Evolutionary conservation across 2,797 vertebrate genomes (phyloP), one percentile per base, ranked within the genome.

Genomic region (Lepilemur septentrionalis): DNA sequence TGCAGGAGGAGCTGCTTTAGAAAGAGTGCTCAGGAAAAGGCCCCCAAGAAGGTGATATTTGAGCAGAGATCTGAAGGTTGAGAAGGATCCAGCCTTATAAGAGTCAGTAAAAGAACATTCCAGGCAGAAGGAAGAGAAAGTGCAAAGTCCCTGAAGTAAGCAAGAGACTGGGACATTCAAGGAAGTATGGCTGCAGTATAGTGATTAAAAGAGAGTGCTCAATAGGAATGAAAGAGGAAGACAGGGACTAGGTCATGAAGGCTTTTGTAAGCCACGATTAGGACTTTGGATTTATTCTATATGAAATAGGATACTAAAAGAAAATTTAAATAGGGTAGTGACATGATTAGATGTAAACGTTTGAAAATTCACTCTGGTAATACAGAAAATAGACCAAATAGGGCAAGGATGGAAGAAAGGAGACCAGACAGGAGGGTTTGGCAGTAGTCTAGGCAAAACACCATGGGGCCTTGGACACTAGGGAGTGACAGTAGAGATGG

Each of bases 361-460:
- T 89, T 91, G 52, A 55, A 82, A 89, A 92, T 50, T 92, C 46
- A 89, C 80, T 50, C 52, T 63, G 17, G 32, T 85, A 17, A 89
- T 57, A 4, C 50, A 70, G 59, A 95, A 94, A 92, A 92, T 32
- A 94, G 32, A 86, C 73, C 57, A 57, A 89, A 82, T 17, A 76
- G 14, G 28, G 35, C 48, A 41, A 87, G 4, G 2, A 25, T 78
- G 30, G 32, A 57, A 70, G 46, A 50, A 92, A 17, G 70, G 46
- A 92, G n/a, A 75, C 38, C 50, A 75, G 80, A 17, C 2, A 25
- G 14, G 30, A 59, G 73, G 23, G 30, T 80, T n/a, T 83, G 43
- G 38, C 72, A 70, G 7, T 93, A 59, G 70, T 13, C 35, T 46
- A 88, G 63, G 55, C 30, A 81, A 63, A 76, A 75, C 43, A 5